Evolutionary conservation across 2,888 invertebrate species (phyloP).

Genomic region (Diplazon laetatorius): DNA sequence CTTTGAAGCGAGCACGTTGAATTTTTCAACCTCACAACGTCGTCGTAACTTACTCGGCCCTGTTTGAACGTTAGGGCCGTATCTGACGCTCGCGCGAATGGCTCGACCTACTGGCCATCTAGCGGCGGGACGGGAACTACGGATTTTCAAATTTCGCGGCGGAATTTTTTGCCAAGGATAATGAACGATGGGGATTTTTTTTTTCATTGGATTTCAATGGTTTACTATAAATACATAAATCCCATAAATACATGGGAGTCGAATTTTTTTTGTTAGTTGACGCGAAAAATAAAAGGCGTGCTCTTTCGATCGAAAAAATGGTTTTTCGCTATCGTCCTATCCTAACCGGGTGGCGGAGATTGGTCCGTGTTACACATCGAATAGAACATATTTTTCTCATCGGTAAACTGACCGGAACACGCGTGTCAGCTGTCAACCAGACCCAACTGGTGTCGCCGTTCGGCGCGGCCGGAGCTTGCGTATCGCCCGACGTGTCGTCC

Average conservation of each 20-base stretch:
- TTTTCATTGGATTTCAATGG: too few species aligned
- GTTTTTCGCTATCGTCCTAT: constrained; percentile 1
- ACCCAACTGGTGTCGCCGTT: constrained; percentile 92
- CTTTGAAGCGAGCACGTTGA: background rate
- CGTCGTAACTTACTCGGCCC: too few species aligned
- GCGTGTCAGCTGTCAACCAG: constrained; percentile 93
- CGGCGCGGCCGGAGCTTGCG: constrained; percentile 85
- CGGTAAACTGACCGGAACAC: constrained; percentile 88
- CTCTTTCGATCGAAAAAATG: too few species aligned
- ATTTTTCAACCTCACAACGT: background rate
- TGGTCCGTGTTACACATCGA: background rate
- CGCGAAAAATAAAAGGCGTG: too few species aligned
- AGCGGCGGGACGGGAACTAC: background rate
- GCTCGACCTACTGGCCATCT: background rate
- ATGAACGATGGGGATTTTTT: too few species aligned
- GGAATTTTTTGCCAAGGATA: too few species aligned
- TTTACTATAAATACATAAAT: too few species aligned
- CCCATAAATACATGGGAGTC: too few species aligned
- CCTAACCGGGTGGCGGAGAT: background rate
- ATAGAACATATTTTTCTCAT: constrained; percentile 32
- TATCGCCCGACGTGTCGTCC: constrained; percentile 77
- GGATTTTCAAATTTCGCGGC: background rate
- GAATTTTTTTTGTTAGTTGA: too few species aligned
- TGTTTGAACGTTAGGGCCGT: background rate
- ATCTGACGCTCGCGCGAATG: background rate